Conservation (phyloP, 2,888 invertebrate genomes). For the Metellina segmentata region DNA sequence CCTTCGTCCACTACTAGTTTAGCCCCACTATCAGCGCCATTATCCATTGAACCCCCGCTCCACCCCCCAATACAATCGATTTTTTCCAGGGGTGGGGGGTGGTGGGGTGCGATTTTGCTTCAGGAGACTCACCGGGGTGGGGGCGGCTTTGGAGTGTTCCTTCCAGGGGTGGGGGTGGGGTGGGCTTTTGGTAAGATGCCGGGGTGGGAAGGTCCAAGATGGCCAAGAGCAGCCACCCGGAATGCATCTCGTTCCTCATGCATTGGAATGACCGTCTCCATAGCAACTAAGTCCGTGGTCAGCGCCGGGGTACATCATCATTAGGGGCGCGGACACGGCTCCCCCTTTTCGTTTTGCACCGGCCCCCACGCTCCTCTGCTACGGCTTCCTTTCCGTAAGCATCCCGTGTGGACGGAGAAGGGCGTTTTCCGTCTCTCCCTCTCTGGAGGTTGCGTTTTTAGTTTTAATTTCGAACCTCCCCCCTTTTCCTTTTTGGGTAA, state of each 20-base stretch:
- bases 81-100: constrained; percentile 57
- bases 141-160: constrained; percentile 57
- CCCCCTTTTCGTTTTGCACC: constrained; percentile 10
- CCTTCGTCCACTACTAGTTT: constrained; percentile 71
- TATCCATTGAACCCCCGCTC: constrained; percentile 52
- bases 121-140: constrained; percentile 31
- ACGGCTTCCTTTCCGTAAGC: constrained; percentile 57
- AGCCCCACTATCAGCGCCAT: constrained; percentile 71
- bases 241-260: constrained; percentile 77
- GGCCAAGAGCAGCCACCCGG: constrained; percentile 75
- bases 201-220: constrained; percentile 74
- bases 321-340: constrained; percentile 74
- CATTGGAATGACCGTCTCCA: constrained; percentile 77
- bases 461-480: background rate
- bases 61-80: constrained; percentile 70
- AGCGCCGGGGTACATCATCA: constrained; percentile 77
- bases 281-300: constrained; percentile 77
- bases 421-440: background rate
- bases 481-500: background rate
- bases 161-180: constrained; percentile 5
- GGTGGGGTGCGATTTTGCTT: constrained; percentile 41
- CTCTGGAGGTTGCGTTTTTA: constrained; percentile 4
- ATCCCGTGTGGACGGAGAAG: constrained; percentile 8
- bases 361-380: constrained; percentile 15
- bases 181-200: constrained; percentile 41